Evolutionary conservation across 2,888 invertebrate species (phyloP).

Genomic region (Brassicogethes aeneus): DNA sequence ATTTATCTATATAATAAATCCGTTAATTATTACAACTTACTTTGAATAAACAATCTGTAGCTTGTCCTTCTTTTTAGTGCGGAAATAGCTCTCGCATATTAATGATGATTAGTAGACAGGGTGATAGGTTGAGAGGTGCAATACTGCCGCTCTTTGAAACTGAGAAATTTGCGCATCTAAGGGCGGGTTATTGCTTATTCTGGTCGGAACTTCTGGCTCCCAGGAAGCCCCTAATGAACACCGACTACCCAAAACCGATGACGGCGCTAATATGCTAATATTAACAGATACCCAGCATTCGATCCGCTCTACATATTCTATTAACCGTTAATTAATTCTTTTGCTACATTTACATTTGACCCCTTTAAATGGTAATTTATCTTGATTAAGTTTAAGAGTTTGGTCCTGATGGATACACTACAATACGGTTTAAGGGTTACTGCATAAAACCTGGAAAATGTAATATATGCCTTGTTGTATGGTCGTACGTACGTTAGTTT

Average conservation of each 20-base stretch:
- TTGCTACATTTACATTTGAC: slow-evolving; percentile 4
- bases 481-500: no score
- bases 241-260: slow-evolving; percentile 15
- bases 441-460: no score
- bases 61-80: neutral
- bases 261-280: slow-evolving; percentile 25
- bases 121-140: neutral
- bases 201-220: slow-evolving; percentile 16
- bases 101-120: slow-evolving; percentile 17
- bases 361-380: neutral
- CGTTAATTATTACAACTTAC: no score
- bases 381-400: neutral
- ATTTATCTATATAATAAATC: no score
- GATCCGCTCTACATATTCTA: slow-evolving; percentile 10
- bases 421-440: neutral
- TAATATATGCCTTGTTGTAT: no score
- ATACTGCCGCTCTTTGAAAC: slow-evolving; percentile 11
- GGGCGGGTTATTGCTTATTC: slow-evolving; percentile 20
- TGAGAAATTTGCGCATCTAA: slow-evolving; percentile 12
- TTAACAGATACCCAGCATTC: slow-evolving; percentile 13
- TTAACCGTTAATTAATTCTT: slow-evolving; percentile 17
- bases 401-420: neutral
- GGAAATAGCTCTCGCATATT: slow-evolving; percentile 16
- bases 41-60: neutral
- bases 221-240: slow-evolving; percentile 21